phyloP scores from a whole-genome alignment of 2,888 invertebrate species.

The Hymenopus coronatus region DNA sequence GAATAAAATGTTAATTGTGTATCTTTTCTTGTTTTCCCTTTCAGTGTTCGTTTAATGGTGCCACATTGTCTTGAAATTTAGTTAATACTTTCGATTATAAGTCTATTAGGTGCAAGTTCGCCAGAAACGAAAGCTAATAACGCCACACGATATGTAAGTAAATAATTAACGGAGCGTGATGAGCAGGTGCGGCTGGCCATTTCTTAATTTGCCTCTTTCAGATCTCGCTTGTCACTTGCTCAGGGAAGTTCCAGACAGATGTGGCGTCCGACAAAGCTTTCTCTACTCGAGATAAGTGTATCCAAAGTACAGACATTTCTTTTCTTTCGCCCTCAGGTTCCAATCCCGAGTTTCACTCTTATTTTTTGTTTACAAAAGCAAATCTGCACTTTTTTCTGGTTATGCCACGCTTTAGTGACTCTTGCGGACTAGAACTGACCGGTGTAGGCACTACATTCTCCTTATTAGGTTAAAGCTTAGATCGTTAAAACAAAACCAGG shows the following conservation, averaged over 20 bases:
- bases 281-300: background rate
- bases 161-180: too few relatives aligned
- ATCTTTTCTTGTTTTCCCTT: too few relatives aligned
- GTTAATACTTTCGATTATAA: too few relatives aligned
- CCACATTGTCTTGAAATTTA: too few relatives aligned
- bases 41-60: too few relatives aligned
- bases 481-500: too few relatives aligned
- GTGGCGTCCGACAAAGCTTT: background rate
- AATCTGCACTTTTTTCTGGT: background rate
- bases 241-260: background rate
- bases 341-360: background rate
- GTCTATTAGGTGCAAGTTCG: too few relatives aligned
- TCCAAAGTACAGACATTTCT: background rate
- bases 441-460: too few relatives aligned
- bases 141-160: too few relatives aligned
- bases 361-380: background rate
- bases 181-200: background rate
- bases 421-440: background rate
- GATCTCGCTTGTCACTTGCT: background rate
- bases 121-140: too few relatives aligned
- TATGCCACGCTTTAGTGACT: background rate
- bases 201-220: background rate
- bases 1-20: too few relatives aligned
- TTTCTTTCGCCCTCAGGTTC: background rate
- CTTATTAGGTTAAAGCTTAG: too few relatives aligned